These are phyloP conservation scores for Pelecanus crispus DNA, from an alignment of 2,113 vertebrate genomes.

Conservation along the genomic window DNA sequence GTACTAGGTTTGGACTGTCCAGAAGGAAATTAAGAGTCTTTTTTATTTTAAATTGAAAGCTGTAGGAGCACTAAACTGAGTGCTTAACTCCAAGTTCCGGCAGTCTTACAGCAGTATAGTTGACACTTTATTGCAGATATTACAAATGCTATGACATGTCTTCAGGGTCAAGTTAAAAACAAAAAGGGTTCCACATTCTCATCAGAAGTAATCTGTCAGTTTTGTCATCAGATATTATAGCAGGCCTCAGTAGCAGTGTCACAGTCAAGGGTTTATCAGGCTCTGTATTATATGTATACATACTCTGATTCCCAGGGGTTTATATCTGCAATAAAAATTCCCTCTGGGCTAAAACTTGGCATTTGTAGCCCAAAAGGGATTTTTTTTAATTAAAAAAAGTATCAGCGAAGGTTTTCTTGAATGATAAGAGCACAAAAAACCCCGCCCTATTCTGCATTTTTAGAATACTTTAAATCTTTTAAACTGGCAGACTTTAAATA, in stretches of 20 bases:
- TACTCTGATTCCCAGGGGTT: conserved; percentile 59
- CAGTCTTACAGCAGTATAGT: conserved; percentile 43
- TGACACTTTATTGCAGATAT: conserved; percentile 69
- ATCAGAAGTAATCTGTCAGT: conserved; percentile 68
- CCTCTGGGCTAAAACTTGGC: conserved; percentile 53
- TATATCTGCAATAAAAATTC: conserved; percentile 61
- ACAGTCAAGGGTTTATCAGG: conserved; percentile 50
- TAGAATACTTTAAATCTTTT: conserved; percentile 34
- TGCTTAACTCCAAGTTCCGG: conserved; percentile 60
- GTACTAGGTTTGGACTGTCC: not conserved
- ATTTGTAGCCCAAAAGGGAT: conserved; percentile 40
- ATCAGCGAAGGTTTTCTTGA: conserved; percentile 33
- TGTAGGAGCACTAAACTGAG: conserved; percentile 50
- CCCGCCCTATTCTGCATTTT: conserved; percentile 25
- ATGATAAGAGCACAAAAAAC: not conserved
- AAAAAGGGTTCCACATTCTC: conserved; percentile 62
- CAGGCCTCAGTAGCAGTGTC: conserved; percentile 53
- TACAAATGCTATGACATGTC: conserved; percentile 72
- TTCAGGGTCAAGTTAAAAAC: conserved; percentile 73
- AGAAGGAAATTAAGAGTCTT: conserved; percentile 49
- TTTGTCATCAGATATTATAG: conserved; percentile 67
- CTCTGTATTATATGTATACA: conserved; percentile 7
- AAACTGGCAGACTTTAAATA: conserved; percentile 42
- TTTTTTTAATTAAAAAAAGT: conserved; percentile 46
- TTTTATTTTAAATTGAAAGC: conserved; percentile 57